Conservation (phyloP, 2,113 vertebrate species). For the Pseudolaguvia tuberculata region DNA sequence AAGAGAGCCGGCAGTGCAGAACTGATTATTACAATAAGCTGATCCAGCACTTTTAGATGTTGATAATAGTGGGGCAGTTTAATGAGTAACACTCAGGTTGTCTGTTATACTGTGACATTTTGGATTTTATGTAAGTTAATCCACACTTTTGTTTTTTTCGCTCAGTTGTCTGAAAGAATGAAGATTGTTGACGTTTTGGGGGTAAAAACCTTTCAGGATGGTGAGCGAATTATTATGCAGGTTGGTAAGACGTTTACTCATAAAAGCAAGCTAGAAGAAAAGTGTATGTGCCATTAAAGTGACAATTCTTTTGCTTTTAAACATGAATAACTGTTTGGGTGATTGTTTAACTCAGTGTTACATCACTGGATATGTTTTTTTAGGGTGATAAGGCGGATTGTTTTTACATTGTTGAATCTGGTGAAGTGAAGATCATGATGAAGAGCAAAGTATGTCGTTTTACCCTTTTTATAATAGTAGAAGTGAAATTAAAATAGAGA, state of each 20-base stretch:
- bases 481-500: no score
- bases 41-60: no score
- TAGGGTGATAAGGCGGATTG: constrained; percentile 93
- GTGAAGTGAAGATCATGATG: constrained; percentile 93
- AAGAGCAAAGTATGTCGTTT: constrained; percentile 73
- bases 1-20: not conserved
- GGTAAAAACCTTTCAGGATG: constrained; percentile 82
- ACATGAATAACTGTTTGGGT: not conserved
- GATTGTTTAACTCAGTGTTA: not conserved
- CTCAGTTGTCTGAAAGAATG: constrained; percentile 86
- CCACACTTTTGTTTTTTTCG: constrained; percentile 41
- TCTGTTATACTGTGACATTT: not conserved
- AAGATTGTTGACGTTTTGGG: constrained; percentile 98
- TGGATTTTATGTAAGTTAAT: not conserved
- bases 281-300: not conserved
- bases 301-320: not conserved
- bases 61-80: not conserved
- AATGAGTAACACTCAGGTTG: no score
- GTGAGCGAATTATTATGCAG: constrained; percentile 92
- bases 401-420: constrained; percentile 92
- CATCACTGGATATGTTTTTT: constrained; percentile 24
- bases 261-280: not conserved
- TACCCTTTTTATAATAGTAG: not conserved
- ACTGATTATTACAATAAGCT: not conserved
- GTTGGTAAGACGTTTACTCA: constrained; percentile 53